Conservation (phyloP, 2,113 vertebrate species). For the Percopsis transmontana region DNA sequence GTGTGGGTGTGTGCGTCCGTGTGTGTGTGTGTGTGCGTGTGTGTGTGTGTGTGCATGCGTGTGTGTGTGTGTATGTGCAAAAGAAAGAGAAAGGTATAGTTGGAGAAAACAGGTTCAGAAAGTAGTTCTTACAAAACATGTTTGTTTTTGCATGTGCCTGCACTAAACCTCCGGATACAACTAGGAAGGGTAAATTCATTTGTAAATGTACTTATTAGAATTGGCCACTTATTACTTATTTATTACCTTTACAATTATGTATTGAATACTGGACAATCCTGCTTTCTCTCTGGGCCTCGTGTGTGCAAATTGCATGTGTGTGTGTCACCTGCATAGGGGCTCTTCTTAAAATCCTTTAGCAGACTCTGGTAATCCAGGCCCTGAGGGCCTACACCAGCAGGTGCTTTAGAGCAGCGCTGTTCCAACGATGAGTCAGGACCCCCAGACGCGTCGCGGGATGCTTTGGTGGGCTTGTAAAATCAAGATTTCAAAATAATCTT, state of each 20-base stretch:
- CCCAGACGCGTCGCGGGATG: too few species aligned
- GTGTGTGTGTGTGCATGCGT: not conserved
- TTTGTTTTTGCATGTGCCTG: not conserved
- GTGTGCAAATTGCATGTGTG: not conserved
- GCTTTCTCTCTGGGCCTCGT: too few species aligned
- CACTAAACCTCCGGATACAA: too few species aligned
- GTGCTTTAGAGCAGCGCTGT: not conserved
- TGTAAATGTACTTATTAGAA: too few species aligned
- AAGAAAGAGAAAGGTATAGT: not conserved
- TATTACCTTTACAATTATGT: too few species aligned
- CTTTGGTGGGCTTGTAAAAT: too few species aligned
- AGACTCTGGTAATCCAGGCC: not conserved
- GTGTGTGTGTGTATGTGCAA: not conserved
- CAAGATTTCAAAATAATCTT: too few species aligned
- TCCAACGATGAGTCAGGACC: not conserved
- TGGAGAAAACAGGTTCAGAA: not conserved
- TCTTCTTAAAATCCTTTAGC: not conserved
- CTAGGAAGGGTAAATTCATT: too few species aligned
- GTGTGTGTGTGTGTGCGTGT: slow-evolving; percentile 11
- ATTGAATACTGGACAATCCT: too few species aligned
- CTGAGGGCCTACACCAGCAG: not conserved
- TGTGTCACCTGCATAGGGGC: slow-evolving; percentile 9
- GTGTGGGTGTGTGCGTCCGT: not conserved
- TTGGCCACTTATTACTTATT: too few species aligned
- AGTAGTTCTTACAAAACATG: not conserved